Conservation (phyloP, 2,888 invertebrate genomes). For the Pseudococcus viburni region DNA sequence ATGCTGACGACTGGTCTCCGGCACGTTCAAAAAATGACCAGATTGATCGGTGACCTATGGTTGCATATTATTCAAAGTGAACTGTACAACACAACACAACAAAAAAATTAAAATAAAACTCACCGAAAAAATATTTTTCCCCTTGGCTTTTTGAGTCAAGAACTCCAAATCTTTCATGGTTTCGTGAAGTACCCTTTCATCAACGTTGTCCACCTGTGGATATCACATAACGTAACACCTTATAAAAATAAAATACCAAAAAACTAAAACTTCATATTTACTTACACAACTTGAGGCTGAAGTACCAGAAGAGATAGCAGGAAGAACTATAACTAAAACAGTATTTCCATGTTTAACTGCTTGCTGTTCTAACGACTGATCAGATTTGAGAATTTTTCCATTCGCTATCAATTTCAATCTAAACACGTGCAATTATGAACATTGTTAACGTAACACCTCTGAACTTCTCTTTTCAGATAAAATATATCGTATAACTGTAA, state of each 20-base stretch:
- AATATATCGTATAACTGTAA: too few species aligned
- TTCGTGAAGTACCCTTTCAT: conserved; percentile 70
- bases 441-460: background rate
- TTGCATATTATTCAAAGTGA: background rate
- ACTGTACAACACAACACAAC: background rate
- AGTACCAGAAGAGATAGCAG: background rate
- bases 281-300: background rate
- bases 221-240: background rate
- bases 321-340: conserved; percentile 77
- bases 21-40: conserved; percentile 81
- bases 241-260: background rate
- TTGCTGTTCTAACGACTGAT: conserved; percentile 74
- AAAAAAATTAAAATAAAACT: background rate
- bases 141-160: background rate
- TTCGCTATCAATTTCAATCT: conserved; percentile 80
- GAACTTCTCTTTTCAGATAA: too few species aligned
- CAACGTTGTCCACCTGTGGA: background rate
- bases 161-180: conserved; percentile 67
- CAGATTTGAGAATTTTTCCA: conserved; percentile 77
- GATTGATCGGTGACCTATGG: conserved; percentile 83
- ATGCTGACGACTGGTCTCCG: conserved; percentile 79
- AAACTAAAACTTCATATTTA: background rate
- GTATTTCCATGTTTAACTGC: conserved; percentile 80
- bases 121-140: conserved; percentile 26
- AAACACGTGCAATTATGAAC: conserved; percentile 61